phyloP scores from a whole-genome alignment of 2,888 invertebrate species.

The Phengaris arion region DNA sequence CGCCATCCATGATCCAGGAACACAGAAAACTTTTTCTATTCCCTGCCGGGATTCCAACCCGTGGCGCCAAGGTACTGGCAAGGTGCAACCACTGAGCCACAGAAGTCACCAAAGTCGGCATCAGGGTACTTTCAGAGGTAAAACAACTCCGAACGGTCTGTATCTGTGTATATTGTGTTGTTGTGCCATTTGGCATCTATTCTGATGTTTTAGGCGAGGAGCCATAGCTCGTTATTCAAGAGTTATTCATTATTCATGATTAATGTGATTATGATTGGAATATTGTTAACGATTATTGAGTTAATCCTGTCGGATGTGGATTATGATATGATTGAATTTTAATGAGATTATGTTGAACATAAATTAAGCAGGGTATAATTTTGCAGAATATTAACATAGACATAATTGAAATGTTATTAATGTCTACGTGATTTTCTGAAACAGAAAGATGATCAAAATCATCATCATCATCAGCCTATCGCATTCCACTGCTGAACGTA shows the following conservation, averaged over 20 bases:
- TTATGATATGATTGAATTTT: conserved; percentile 7
- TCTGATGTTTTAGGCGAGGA: conserved; percentile 22
- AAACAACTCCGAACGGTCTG: too few relatives aligned
- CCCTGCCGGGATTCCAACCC: too few relatives aligned
- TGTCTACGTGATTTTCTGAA: too few relatives aligned
- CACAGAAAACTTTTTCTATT: too few relatives aligned
- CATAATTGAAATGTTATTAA: neutral
- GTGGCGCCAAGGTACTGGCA: too few relatives aligned
- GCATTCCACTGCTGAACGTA: too few relatives aligned
- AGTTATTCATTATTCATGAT: conserved; percentile 7
- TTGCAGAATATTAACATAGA: neutral
- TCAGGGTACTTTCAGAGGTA: too few relatives aligned
- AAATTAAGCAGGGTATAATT: neutral
- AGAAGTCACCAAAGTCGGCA: too few relatives aligned
- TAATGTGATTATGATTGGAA: conserved; percentile 9
- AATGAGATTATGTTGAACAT: conserved; percentile 5
- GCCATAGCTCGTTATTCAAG: conserved; percentile 9
- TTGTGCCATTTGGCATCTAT: conserved; percentile 17
- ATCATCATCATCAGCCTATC: too few relatives aligned
- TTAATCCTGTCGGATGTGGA: neutral
- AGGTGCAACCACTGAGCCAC: too few relatives aligned
- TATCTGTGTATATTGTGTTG: neutral
- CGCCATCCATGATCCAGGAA: too few relatives aligned
- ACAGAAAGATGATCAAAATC: too few relatives aligned
- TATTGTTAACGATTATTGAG: neutral